Conservation (phyloP, 1,140 invertebrate species). For the Vollenhovia emeryi region DNA sequence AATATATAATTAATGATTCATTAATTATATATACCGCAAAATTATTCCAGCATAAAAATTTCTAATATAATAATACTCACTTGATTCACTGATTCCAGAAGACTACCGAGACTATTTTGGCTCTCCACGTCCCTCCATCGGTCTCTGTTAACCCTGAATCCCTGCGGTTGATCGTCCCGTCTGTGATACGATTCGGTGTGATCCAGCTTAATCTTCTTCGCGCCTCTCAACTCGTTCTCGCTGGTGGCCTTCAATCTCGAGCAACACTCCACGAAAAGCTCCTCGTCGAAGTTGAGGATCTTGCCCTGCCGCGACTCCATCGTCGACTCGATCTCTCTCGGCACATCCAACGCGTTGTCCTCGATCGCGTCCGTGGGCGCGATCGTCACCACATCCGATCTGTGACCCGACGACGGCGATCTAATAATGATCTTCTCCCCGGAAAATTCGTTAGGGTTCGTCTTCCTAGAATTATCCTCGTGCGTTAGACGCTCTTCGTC, state of each 20-base stretch:
- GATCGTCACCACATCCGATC: constrained; percentile 79
- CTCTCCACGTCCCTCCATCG: constrained; percentile 82
- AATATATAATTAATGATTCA: neutral
- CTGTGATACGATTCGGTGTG: constrained; percentile 77
- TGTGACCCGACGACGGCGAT: constrained; percentile 74
- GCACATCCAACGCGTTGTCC: constrained; percentile 82
- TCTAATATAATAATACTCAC: constrained; percentile 70
- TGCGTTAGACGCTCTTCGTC: neutral
- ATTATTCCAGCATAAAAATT: constrained; percentile 2
- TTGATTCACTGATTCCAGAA: constrained; percentile 84
- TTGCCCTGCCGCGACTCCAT: constrained; percentile 79
- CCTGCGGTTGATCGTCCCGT: constrained; percentile 76
- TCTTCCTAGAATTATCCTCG: constrained; percentile 47
- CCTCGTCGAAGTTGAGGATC: constrained; percentile 83
- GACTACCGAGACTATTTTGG: constrained; percentile 82
- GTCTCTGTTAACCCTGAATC: constrained; percentile 74
- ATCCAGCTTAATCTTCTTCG: constrained; percentile 84
- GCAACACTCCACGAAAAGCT: constrained; percentile 83
- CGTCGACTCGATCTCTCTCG: constrained; percentile 70
- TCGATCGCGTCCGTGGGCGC: constrained; percentile 82
- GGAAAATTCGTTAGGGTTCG: constrained; percentile 74
- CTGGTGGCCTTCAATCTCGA: constrained; percentile 83
- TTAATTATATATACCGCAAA: constrained; percentile 18
- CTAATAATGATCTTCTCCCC: constrained; percentile 78
- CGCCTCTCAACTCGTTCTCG: constrained; percentile 82